Percentiles rank a stretch among this genome's conserved stretches.
Evolutionary conservation across 2,888 invertebrate genomes (phyloP).

Genomic region (Macrosoma leucophasiata): DNA sequence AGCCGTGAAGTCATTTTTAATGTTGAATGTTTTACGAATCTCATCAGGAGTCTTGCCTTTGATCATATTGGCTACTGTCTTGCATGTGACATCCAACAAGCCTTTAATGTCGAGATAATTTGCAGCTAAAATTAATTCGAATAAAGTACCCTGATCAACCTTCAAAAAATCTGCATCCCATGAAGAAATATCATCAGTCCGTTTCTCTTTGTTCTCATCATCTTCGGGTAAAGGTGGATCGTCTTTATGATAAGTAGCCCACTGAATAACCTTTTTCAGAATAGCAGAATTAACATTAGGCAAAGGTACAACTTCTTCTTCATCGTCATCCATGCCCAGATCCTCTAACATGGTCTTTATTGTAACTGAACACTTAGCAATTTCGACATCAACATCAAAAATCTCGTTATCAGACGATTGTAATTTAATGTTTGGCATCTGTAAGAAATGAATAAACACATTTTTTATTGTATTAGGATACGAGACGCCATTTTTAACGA

Average conservation of each 20-base stretch:
- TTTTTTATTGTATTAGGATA: constrained; percentile 3
- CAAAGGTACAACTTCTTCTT: constrained; percentile 95
- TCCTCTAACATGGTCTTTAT: constrained; percentile 99
- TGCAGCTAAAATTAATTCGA: constrained; percentile 96
- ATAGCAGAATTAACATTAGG: constrained; percentile 99
- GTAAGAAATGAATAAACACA: constrained; percentile 39
- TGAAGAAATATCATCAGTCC: constrained; percentile 99
- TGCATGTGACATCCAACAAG: constrained; percentile 97
- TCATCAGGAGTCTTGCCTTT: constrained; percentile 99
- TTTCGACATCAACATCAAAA: constrained; percentile 97
- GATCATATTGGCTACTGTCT: constrained; percentile 99
- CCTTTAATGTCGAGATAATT: constrained; percentile 98
- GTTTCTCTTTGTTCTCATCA: constrained; percentile 97
- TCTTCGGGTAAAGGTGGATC: constrained; percentile 97
- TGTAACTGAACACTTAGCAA: constrained; percentile 97
- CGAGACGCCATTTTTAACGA: constrained; percentile 20
- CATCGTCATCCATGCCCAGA: constrained; percentile 92
- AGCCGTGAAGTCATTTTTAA: constrained; percentile 96
- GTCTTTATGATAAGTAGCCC: constrained; percentile 96
- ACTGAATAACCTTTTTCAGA: constrained; percentile 93
- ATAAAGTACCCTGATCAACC: constrained; percentile 97
- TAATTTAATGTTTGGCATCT: constrained; percentile 96
- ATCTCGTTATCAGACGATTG: constrained; percentile 97
- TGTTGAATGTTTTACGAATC: constrained; percentile 97
- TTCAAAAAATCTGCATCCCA: constrained; percentile 99